phyloP scores from a whole-genome alignment of 2,113 vertebrate species.

The Rousettus leschenaultii region DNA sequence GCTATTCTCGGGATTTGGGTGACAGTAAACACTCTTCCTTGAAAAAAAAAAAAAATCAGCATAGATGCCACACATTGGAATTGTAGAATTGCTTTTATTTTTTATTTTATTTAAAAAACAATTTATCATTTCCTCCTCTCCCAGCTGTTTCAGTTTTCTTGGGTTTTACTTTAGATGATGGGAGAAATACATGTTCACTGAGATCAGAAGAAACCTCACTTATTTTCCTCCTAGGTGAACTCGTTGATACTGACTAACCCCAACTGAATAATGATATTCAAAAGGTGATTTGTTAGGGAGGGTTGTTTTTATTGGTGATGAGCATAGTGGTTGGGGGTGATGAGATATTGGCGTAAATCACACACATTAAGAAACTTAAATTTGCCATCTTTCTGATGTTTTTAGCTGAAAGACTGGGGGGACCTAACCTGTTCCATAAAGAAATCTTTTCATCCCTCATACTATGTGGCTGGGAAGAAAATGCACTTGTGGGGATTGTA shows the following conservation, averaged over 20 bases:
- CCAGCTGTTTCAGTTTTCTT: conserved; percentile 29
- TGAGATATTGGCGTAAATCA: not conserved
- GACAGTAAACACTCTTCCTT: conserved; percentile 53
- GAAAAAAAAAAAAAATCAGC: conserved; percentile 47
- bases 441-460: not conserved
- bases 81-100: conserved; percentile 52
- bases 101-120: conserved; percentile 49
- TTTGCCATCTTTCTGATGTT: not conserved
- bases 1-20: conserved; percentile 45
- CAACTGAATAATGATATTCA: conserved; percentile 2
- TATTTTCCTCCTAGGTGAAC: not conserved
- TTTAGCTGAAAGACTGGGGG: not conserved
- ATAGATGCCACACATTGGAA: conserved; percentile 52
- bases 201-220: not conserved
- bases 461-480: not conserved
- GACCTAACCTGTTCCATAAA: not conserved
- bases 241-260: not conserved
- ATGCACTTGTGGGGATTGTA: not conserved
- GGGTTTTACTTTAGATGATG: not conserved
- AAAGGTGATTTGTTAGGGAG: not conserved
- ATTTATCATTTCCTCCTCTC: conserved; percentile 46
- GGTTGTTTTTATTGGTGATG: not conserved
- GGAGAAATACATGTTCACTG: not conserved
- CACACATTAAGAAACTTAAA: not conserved
- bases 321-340: not conserved